Conservation (phyloP, 2,797 vertebrate species). For the Dendrocincla fuliginosa region DNA sequence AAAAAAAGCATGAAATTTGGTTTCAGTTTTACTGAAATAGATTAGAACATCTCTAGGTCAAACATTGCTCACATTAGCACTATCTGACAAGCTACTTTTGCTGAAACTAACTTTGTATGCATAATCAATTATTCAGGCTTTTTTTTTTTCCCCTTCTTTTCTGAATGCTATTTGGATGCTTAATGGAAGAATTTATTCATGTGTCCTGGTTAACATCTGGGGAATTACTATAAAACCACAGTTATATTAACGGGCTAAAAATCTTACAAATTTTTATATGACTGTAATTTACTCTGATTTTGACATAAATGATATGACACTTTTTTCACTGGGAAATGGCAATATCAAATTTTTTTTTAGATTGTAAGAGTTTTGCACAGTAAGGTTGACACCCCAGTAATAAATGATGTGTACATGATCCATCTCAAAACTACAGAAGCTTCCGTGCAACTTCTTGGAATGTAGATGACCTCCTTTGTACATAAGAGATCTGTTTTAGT, state of each 20-base stretch:
- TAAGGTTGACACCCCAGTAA: neutral
- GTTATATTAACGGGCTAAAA: constrained; percentile 29
- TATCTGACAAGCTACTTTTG: constrained; percentile 22
- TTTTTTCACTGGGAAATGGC: neutral
- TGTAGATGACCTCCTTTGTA: neutral
- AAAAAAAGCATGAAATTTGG: neutral
- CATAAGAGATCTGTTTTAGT: neutral
- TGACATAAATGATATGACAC: neutral
- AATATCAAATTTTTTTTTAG: neutral
- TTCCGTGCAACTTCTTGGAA: neutral
- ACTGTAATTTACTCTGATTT: neutral
- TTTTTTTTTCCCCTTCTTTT: neutral
- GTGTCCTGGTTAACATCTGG: neutral
- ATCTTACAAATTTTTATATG: neutral
- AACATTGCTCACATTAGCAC: neutral
- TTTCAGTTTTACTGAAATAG: constrained; percentile 31
- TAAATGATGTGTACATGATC: neutral
- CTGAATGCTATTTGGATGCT: neutral
- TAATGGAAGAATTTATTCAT: neutral
- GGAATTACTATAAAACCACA: constrained; percentile 13
- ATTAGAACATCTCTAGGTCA: constrained; percentile 31
- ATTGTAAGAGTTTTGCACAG: neutral
- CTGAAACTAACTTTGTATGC: constrained; percentile 21
- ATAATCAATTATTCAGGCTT: neutral
- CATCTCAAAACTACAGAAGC: neutral